A percentile compares a stretch with the other conserved stretches of the same genome.
These are phyloP conservation scores for Germaria angustata DNA, from an alignment of 2,888 invertebrate species.

Conservation along the genomic window DNA sequence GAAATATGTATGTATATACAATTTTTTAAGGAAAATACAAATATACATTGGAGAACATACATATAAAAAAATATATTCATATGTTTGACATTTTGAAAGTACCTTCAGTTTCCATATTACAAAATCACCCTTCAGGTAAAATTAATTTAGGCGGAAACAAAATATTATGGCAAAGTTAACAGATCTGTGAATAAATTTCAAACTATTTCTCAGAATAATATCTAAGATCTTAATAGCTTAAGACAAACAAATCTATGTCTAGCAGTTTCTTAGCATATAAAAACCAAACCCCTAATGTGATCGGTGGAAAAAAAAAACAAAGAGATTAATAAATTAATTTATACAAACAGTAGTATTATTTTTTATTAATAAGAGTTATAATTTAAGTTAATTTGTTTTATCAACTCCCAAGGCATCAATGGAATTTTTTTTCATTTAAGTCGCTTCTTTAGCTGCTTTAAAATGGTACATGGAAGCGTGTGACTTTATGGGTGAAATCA, in stretches of 20 bases:
- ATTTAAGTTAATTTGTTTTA: constrained; percentile 65
- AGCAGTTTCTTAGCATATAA: neutral
- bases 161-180: constrained; percentile 9
- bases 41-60: too few relatives aligned
- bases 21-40: too few relatives aligned
- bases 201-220: constrained; percentile 15
- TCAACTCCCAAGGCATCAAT: constrained; percentile 54
- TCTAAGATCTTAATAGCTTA: constrained; percentile 5
- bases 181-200: neutral
- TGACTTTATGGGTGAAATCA: constrained; percentile 52
- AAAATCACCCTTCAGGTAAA: neutral
- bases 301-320: neutral
- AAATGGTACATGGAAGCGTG: constrained; percentile 44
- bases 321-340: constrained; percentile 39
- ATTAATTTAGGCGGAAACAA: neutral
- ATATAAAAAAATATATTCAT: too few relatives aligned
- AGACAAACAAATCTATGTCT: neutral
- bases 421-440: constrained; percentile 25
- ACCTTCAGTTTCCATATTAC: neutral
- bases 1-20: too few relatives aligned
- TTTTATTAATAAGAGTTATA: constrained; percentile 44
- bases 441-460: neutral
- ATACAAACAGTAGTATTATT: constrained; percentile 60
- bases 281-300: constrained; percentile 9
- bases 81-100: too few relatives aligned